Percentiles rank a stretch among this genome's conserved stretches.
These are phyloP conservation scores for Gulo gulo DNA, from an alignment of 2,113 vertebrate species.

Conservation along the genomic window DNA sequence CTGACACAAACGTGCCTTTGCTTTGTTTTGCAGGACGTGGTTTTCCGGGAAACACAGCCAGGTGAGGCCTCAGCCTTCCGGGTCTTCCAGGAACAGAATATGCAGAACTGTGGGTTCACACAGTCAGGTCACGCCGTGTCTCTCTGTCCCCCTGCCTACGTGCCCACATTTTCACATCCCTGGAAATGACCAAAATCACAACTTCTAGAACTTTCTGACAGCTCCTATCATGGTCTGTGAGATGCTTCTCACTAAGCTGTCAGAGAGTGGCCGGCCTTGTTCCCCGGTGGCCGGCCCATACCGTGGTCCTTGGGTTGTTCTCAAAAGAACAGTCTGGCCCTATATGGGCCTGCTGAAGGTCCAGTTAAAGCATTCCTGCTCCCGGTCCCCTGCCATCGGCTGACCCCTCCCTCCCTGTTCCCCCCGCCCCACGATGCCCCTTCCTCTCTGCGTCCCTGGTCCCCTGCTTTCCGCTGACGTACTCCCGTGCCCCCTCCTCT, in stretches of 20 bases:
- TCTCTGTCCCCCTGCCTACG: background rate
- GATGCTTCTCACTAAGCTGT: background rate
- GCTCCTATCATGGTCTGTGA: background rate
- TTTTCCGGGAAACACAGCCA: background rate
- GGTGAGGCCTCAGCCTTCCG: constrained; percentile 8
- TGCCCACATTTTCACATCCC: background rate
- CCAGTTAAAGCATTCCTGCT: background rate
- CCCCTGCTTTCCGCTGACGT: background rate
- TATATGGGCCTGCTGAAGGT: background rate
- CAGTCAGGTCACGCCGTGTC: background rate
- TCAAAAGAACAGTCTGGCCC: background rate
- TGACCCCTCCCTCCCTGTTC: background rate
- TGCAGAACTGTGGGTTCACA: background rate
- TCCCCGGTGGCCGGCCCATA: background rate
- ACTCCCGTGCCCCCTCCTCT: background rate
- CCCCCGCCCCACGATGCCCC: background rate
- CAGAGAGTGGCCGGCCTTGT: background rate
- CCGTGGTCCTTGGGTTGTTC: background rate
- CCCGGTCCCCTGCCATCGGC: background rate
- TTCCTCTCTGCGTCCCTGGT: background rate
- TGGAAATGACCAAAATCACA: background rate
- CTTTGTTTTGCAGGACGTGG: constrained; percentile 39
- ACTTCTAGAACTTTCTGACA: background rate
- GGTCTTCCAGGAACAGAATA: background rate
- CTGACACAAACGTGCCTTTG: background rate